A percentile compares a stretch with the other conserved stretches of the same genome.
Evolutionary conservation across 2,888 invertebrate genomes (phyloP).

Genomic region (Drosophila nr. medialis): DNA sequence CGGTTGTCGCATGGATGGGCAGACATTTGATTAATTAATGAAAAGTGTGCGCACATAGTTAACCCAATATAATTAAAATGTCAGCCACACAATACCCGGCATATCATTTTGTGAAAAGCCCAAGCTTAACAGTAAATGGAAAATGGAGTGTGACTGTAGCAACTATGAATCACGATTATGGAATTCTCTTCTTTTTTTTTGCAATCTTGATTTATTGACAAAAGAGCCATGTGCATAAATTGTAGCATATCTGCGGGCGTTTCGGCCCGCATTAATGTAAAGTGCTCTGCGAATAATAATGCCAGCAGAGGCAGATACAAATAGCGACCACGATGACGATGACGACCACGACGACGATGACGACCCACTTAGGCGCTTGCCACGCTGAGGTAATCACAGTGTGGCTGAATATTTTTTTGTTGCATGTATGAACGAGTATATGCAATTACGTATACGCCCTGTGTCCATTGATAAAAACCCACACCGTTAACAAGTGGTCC

Average conservation of each 20-base stretch:
- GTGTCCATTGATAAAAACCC: conserved; percentile 47
- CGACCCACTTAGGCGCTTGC: conserved; percentile 57
- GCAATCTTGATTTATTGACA: conserved; percentile 2
- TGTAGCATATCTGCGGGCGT: conserved; percentile 53
- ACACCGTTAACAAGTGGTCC: conserved; percentile 68
- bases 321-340: neutral
- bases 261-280: conserved; percentile 32
- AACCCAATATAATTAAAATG: conserved; percentile 4
- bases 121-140: neutral
- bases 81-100: neutral
- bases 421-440: conserved; percentile 26
- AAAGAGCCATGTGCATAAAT: conserved; percentile 21
- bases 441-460: conserved; percentile 62
- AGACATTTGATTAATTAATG: conserved; percentile 68
- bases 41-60: conserved; percentile 16
- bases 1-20: conserved; percentile 63
- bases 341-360: neutral
- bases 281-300: conserved; percentile 24
- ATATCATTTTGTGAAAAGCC: neutral
- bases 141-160: neutral
- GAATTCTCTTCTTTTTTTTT: neutral
- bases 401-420: conserved; percentile 13
- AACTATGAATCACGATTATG: too few species aligned
- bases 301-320: conserved; percentile 24
- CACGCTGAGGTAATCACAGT: conserved; percentile 58